Conservation (phyloP, 1,140 invertebrate species). For the Drosophila navojoa region DNA sequence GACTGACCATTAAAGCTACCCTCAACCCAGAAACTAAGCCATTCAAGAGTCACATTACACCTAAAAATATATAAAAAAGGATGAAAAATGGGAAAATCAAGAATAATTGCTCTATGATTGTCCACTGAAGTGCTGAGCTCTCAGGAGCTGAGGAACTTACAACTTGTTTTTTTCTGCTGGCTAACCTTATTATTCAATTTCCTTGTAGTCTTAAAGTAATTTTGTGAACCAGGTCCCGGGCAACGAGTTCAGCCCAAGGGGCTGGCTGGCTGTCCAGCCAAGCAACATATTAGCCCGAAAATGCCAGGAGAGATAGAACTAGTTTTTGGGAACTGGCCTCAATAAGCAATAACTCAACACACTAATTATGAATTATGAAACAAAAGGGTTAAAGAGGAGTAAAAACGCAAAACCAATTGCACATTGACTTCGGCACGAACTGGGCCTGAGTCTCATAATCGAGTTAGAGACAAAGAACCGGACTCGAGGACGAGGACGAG, state of each 20-base stretch:
- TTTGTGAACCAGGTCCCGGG: slow-evolving; percentile 9
- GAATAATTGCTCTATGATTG: slow-evolving; percentile 43
- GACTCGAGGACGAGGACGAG: slow-evolving; percentile 21
- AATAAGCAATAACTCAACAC: slow-evolving; percentile 70
- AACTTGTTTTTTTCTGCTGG: slow-evolving; percentile 16
- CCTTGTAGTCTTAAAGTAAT: slow-evolving; percentile 34
- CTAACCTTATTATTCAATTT: slow-evolving; percentile 61
- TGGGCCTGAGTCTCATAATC: slow-evolving; percentile 27
- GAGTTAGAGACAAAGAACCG: slow-evolving; percentile 34
- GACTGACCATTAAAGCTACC: slow-evolving; percentile 7
- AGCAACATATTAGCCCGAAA: slow-evolving; percentile 31
- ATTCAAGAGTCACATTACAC: slow-evolving; percentile 18
- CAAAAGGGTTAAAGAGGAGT: slow-evolving; percentile 56
- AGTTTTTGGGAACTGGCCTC: slow-evolving; percentile 48
- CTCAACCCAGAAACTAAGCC: slow-evolving; percentile 14
- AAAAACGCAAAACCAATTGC: slow-evolving; percentile 54
- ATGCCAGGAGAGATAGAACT: slow-evolving; percentile 50
- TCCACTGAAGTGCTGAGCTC: slow-evolving; percentile 32
- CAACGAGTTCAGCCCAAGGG: no score
- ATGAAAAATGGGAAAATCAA: background rate
- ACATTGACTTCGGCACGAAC: slow-evolving; percentile 67
- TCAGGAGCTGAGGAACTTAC: slow-evolving; percentile 30
- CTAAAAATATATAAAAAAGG: background rate
- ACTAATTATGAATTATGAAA: slow-evolving; percentile 68
- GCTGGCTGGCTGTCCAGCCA: slow-evolving; percentile 34